These are phyloP conservation scores for Australoheros scitulus DNA, from an alignment of 2,113 vertebrate species.

Conservation along the genomic window DNA sequence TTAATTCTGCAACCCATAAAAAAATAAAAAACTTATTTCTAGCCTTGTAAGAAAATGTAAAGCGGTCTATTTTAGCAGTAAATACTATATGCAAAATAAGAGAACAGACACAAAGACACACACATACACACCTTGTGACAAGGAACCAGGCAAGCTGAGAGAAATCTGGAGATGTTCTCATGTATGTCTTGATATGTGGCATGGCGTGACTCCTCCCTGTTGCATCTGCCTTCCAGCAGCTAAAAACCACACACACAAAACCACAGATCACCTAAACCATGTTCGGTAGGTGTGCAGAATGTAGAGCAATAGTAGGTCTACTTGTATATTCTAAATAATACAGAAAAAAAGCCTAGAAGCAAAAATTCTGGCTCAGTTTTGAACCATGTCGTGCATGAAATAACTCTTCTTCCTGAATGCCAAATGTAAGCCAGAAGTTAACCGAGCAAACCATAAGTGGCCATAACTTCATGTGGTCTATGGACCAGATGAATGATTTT, in stretches of 20 bases:
- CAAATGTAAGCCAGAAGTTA: not conserved
- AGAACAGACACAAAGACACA: not conserved
- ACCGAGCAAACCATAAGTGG: not conserved
- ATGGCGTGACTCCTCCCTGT: slow-evolving; percentile 92
- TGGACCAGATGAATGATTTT: not conserved
- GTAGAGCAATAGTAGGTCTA: not conserved
- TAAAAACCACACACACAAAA: slow-evolving; percentile 50
- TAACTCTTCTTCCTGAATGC: not conserved
- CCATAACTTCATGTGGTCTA: not conserved
- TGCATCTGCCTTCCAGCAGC: slow-evolving; percentile 89
- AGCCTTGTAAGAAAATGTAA: rapidly evolving
- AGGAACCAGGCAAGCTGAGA: slow-evolving; percentile 92
- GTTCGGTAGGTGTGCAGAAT: not conserved
- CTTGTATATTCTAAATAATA: rapidly evolving
- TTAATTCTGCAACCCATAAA: not conserved
- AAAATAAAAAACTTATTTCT: rapidly evolving
- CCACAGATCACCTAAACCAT: not conserved
- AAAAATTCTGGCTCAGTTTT: not conserved
- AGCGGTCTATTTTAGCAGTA: not conserved
- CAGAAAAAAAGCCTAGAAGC: not conserved
- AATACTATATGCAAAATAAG: rapidly evolving
- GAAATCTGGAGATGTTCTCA: slow-evolving; percentile 91
- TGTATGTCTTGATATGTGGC: slow-evolving; percentile 97
- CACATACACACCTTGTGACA: slow-evolving; percentile 86
- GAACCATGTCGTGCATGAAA: not conserved